phyloP scores from a whole-genome alignment of 2,888 invertebrate species.

The Rambutsinella grinnellia region DNA sequence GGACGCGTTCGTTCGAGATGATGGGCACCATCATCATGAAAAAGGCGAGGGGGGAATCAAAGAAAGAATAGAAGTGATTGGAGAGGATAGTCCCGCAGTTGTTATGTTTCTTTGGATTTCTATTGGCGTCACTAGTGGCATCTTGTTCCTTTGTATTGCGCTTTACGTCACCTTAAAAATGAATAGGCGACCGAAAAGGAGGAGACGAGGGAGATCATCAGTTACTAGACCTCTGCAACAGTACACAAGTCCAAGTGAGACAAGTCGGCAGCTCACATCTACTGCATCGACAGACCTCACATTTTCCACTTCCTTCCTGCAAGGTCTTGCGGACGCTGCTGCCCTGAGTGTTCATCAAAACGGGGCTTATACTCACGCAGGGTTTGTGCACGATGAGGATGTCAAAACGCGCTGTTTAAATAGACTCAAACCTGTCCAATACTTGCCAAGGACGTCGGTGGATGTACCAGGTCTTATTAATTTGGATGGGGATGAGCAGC shows the following conservation, averaged over 20 bases:
- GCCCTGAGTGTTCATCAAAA: constrained; percentile 70
- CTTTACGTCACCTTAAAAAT: constrained; percentile 75
- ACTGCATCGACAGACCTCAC: constrained; percentile 43
- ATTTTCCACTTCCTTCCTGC: constrained; percentile 42
- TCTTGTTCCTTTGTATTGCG: constrained; percentile 77
- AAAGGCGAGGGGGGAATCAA: background rate
- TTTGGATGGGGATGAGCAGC: constrained; percentile 9
- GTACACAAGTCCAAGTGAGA: constrained; percentile 48
- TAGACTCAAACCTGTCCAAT: constrained; percentile 77
- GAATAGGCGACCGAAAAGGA: constrained; percentile 68
- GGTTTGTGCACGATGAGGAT: constrained; percentile 75
- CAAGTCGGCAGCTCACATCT: constrained; percentile 38
- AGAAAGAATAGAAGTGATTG: constrained; percentile 58
- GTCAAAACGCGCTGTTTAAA: constrained; percentile 71
- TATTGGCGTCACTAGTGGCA: constrained; percentile 78
- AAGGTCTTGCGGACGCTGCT: constrained; percentile 46
- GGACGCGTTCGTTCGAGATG: constrained; percentile 68
- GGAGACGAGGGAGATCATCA: constrained; percentile 67
- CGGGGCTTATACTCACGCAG: constrained; percentile 68
- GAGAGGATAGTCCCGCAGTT: constrained; percentile 65
- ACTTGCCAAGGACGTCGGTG: constrained; percentile 79
- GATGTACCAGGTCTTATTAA: constrained; percentile 71
- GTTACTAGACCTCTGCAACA: constrained; percentile 43
- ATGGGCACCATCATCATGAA: constrained; percentile 70
- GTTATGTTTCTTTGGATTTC: constrained; percentile 74